Conservation (phyloP, 1,140 invertebrate genomes). For the Schmidtea mediterranea region DNA sequence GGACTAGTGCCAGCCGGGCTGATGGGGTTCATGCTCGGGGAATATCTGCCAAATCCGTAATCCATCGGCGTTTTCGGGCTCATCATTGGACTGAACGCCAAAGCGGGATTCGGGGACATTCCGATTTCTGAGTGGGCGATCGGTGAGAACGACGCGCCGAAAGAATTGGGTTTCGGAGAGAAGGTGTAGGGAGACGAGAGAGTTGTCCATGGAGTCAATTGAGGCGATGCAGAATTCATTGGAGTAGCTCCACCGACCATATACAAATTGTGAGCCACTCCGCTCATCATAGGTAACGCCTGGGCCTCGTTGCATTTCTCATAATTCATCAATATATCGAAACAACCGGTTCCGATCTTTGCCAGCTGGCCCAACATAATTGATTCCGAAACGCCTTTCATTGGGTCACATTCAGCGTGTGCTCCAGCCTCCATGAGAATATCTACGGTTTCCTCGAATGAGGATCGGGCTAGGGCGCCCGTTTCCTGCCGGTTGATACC, state of each 20-base stretch:
- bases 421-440: conserved; percentile 89
- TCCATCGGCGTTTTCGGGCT: too few species aligned
- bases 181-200: conserved; percentile 53
- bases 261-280: too few species aligned
- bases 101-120: conserved; percentile 36
- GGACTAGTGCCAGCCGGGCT: conserved; percentile 21
- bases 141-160: not conserved
- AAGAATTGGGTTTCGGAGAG: conserved; percentile 33
- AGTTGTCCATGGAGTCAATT: conserved; percentile 33
- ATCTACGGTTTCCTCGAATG: conserved; percentile 41
- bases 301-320: conserved; percentile 47
- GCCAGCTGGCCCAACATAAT: conserved; percentile 96
- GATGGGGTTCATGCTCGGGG: conserved; percentile 29
- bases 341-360: conserved; percentile 83
- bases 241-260: too few species aligned
- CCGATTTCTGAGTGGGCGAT: conserved; percentile 29
- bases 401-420: conserved; percentile 84
- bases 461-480: conserved; percentile 70
- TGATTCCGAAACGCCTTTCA: conserved; percentile 94
- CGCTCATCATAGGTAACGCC: not conserved
- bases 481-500: conserved; percentile 98
- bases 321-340: conserved; percentile 79
- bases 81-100: conserved; percentile 30
- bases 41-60: too few species aligned
- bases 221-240: too few species aligned